These are phyloP conservation scores for Sterna hirundo DNA, from an alignment of 2,113 vertebrate genomes.

Conservation along the genomic window DNA sequence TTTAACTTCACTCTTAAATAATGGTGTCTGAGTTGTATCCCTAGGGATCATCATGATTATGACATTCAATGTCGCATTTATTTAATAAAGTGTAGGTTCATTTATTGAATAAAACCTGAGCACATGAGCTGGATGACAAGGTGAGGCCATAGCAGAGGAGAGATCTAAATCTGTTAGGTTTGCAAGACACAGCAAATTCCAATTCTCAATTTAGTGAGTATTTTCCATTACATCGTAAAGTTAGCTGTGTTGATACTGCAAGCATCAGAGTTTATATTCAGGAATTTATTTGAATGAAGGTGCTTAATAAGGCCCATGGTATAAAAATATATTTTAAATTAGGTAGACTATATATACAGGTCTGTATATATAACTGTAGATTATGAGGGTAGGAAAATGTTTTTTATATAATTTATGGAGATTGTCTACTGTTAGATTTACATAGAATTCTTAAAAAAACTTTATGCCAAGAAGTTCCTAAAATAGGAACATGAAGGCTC, in stretches of 20 bases:
- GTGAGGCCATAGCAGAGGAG: background rate
- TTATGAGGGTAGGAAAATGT: background rate
- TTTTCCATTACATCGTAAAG: background rate
- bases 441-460: background rate
- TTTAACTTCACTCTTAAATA: background rate
- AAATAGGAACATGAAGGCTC: background rate
- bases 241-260: background rate
- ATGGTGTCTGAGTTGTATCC: background rate
- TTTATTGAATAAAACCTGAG: background rate
- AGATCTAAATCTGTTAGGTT: background rate
- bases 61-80: background rate
- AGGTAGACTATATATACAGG: background rate
- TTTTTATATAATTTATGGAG: background rate
- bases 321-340: background rate
- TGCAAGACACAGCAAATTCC: background rate
- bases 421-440: background rate
- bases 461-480: background rate
- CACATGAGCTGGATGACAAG: background rate
- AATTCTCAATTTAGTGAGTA: background rate
- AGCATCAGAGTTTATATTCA: background rate
- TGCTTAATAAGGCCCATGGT: background rate
- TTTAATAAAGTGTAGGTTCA: background rate
- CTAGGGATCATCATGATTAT: background rate
- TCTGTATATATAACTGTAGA: background rate
- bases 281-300: background rate